Conservation (phyloP, 2,113 vertebrate species). For the Emydura subglobosa region DNA sequence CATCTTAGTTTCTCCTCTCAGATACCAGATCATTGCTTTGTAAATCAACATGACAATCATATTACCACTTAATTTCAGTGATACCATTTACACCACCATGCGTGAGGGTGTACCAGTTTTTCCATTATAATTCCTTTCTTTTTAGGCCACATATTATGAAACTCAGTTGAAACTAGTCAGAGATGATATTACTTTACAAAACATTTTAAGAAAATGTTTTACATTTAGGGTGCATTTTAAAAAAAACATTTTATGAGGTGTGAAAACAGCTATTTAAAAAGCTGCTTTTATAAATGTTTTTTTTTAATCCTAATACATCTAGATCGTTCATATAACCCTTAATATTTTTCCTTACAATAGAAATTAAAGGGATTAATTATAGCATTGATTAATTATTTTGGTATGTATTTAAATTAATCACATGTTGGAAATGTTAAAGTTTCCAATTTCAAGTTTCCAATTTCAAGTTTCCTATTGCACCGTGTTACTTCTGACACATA, state of each 20-base stretch:
- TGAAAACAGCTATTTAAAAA: not conserved
- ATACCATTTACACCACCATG: not conserved
- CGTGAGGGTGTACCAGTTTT: not conserved
- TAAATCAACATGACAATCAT: not conserved
- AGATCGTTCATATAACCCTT: not conserved
- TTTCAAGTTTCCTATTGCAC: not conserved
- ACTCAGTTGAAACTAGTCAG: not conserved
- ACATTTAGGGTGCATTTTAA: not conserved
- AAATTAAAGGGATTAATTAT: not conserved
- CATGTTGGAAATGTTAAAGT: not conserved
- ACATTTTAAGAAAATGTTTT: not conserved
- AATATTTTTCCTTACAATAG: not conserved
- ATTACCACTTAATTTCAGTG: slow-evolving; percentile 10
- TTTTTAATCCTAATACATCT: not conserved
- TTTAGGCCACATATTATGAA: not conserved
- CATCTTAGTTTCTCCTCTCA: not conserved
- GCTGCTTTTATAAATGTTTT: not conserved
- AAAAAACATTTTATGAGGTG: not conserved
- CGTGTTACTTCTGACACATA: not conserved
- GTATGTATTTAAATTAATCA: not conserved
- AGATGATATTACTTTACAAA: not conserved
- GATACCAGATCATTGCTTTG: not conserved
- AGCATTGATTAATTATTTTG: not conserved
- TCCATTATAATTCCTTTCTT: not conserved
- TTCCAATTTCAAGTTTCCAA: not conserved